These are phyloP conservation scores for Mya arenaria DNA, from an alignment of 1,140 invertebrate species.

Conservation along the genomic window DNA sequence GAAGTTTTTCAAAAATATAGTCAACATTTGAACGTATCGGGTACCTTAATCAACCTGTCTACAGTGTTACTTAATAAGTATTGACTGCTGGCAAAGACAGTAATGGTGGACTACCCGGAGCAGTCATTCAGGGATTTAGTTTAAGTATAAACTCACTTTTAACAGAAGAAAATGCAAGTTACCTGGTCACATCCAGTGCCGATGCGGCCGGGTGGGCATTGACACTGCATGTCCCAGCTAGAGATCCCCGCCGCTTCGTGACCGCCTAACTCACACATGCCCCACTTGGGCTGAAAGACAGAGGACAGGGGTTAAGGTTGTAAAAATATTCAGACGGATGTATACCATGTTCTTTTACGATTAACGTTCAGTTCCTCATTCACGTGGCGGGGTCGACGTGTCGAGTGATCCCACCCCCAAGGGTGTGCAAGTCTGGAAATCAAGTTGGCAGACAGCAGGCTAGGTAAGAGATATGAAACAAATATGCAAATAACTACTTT, in stretches of 20 bases:
- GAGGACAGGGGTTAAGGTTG: too few relatives aligned
- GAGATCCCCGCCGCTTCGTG: conserved; percentile 28
- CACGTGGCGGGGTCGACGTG: too few relatives aligned
- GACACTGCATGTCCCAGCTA: conserved; percentile 82
- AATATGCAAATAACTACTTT: too few relatives aligned
- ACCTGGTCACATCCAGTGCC: conserved; percentile 89
- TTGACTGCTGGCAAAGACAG: not conserved
- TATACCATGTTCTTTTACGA: too few relatives aligned
- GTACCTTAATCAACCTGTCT: not conserved
- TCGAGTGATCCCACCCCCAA: too few relatives aligned
- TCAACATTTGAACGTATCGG: too few relatives aligned
- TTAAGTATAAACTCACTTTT: not conserved
- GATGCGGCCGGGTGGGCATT: conserved; percentile 91
- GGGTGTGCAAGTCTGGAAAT: too few relatives aligned
- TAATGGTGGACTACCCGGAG: not conserved
- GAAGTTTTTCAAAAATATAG: too few relatives aligned
- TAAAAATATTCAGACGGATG: too few relatives aligned
- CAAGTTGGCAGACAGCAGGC: too few relatives aligned
- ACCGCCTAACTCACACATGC: conserved; percentile 53
- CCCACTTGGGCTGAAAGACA: conserved; percentile 69
- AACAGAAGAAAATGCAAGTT: conserved; percentile 5
- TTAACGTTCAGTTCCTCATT: too few relatives aligned
- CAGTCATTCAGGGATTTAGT: not conserved
- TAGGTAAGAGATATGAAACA: too few relatives aligned
- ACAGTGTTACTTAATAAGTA: not conserved